Percentiles rank a stretch among this genome's conserved stretches.
Evolutionary conservation across 2,113 vertebrate genomes (phyloP).

Genomic region (Phasianus colchicus): DNA sequence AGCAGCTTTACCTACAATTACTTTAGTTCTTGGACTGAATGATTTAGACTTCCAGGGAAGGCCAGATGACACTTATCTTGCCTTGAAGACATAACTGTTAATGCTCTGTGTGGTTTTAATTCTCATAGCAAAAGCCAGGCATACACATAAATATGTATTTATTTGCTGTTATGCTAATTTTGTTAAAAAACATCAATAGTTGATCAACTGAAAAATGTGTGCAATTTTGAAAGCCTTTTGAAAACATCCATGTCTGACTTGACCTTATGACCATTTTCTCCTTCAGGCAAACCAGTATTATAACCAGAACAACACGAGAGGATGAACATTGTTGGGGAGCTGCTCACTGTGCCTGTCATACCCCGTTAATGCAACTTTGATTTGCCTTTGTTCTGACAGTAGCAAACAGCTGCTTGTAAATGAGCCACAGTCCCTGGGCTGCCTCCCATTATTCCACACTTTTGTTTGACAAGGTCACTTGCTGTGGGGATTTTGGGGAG

Average conservation of each 20-base stretch:
- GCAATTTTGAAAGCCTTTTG: slow-evolving; percentile 44
- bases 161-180: slow-evolving; percentile 22
- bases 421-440: slow-evolving; percentile 83
- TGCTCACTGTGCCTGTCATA: slow-evolving; percentile 86
- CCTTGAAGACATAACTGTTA: neutral
- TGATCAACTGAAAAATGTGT: slow-evolving; percentile 24
- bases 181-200: neutral
- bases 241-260: slow-evolving; percentile 48
- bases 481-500: slow-evolving; percentile 87
- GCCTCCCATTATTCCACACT: slow-evolving; percentile 86
- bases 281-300: slow-evolving; percentile 62
- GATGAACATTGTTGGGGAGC: slow-evolving; percentile 76
- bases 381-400: slow-evolving; percentile 88
- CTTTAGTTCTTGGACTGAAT: neutral
- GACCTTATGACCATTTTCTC: slow-evolving; percentile 49
- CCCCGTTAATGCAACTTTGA: slow-evolving; percentile 85
- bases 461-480: slow-evolving; percentile 89
- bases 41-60: neutral
- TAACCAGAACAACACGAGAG: slow-evolving; percentile 59
- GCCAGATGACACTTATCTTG: neutral
- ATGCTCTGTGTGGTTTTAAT: neutral
- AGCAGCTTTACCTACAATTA: neutral
- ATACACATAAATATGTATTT: neutral
- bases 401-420: slow-evolving; percentile 95
- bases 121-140: neutral